These are phyloP conservation scores for Tachuris rubrigastra DNA, from an alignment of 2,113 vertebrate genomes.

Conservation along the genomic window DNA sequence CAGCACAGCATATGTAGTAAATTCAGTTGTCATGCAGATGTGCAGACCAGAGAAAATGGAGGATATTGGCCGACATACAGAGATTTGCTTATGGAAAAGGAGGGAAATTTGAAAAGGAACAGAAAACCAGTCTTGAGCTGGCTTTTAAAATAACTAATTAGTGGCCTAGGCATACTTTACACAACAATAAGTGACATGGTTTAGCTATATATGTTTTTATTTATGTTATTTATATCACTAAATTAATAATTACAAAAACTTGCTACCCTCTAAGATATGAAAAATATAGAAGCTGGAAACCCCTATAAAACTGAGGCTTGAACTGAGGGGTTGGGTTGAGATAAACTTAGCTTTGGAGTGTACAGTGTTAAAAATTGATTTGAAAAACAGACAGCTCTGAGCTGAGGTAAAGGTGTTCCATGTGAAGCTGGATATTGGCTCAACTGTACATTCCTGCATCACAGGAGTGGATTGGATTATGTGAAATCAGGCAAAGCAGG, in stretches of 20 bases:
- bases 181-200: neutral
- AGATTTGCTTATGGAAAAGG: neutral
- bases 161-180: neutral
- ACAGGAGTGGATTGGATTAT: neutral
- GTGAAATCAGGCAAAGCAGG: neutral
- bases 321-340: neutral
- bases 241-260: neutral
- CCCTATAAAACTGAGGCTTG: neutral
- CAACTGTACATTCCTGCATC: neutral
- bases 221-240: no score
- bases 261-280: neutral
- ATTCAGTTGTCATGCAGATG: neutral
- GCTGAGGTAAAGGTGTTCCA: neutral
- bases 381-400: neutral
- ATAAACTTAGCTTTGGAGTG: neutral
- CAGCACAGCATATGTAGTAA: neutral
- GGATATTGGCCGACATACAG: neutral
- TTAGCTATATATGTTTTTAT: neutral
- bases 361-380: neutral
- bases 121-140: neutral
- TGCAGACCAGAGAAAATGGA: neutral
- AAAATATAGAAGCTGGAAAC: neutral
- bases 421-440: neutral
- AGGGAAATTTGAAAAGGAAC: neutral
- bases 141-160: neutral